phyloP scores from a whole-genome alignment of 1,140 invertebrate genomes.

The Pinna nobilis region DNA sequence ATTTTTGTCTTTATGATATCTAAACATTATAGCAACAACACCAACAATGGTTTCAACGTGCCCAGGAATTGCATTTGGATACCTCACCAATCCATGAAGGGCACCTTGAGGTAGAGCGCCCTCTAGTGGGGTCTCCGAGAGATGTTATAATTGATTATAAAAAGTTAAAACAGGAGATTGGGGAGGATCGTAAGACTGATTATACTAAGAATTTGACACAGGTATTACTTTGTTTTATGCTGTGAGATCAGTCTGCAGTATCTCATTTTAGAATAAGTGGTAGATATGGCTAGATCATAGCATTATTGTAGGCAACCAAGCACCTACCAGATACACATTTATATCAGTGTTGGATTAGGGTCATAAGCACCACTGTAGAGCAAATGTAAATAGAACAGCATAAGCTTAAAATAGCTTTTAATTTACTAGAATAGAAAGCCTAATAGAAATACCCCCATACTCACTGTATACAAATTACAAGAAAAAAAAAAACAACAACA shows the following conservation, averaged over 20 bases:
- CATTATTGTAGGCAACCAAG: constrained; percentile 1
- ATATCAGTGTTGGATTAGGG: too few species aligned
- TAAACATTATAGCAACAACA: constrained; percentile 31
- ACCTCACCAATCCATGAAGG: constrained; percentile 19
- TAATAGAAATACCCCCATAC: too few species aligned
- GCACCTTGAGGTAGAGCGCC: constrained; percentile 25
- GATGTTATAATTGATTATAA: constrained; percentile 22
- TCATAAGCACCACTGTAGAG: too few species aligned
- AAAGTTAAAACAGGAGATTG: constrained; percentile 15
- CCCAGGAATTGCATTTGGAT: constrained; percentile 31
- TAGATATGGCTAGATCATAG: too few species aligned
- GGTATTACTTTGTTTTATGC: too few species aligned
- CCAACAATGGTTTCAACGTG: constrained; percentile 31
- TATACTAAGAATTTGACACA: constrained; percentile 11
- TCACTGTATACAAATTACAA: too few species aligned
- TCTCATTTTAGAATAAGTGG: too few species aligned
- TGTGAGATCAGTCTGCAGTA: too few species aligned
- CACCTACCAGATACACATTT: background rate
- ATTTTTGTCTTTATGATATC: background rate
- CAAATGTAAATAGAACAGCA: too few species aligned
- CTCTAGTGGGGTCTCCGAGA: constrained; percentile 38
- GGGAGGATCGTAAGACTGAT: constrained; percentile 14
- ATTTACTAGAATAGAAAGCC: too few species aligned
- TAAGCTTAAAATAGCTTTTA: too few species aligned
- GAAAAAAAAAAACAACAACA: too few species aligned